A percentile compares a stretch with the other conserved stretches of the same genome.
Evolutionary conservation across 1,140 invertebrate genomes (phyloP).

Genomic region (Parasteatoda tepidariorum): DNA sequence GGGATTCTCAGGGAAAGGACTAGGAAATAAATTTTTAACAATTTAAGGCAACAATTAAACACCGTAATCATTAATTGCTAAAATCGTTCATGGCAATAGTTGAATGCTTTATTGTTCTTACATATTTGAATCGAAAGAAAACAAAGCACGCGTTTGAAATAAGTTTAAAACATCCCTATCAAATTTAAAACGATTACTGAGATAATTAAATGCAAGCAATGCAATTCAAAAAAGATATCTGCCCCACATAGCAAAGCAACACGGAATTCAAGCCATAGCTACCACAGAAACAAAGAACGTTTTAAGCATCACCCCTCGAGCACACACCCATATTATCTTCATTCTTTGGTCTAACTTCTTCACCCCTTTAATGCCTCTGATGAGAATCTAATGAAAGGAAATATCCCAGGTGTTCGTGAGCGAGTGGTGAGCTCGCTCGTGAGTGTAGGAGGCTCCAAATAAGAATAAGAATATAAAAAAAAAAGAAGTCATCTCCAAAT

Average conservation of each 20-base stretch:
- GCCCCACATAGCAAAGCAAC: background rate
- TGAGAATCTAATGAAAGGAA: slow-evolving; percentile 56
- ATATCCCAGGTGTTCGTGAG: slow-evolving; percentile 41
- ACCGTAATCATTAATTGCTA: too few relatives aligned
- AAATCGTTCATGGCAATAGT: too few relatives aligned
- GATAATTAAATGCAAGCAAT: too few relatives aligned
- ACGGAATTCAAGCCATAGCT: background rate
- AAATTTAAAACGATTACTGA: too few relatives aligned
- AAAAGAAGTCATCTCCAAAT: slow-evolving; percentile 19
- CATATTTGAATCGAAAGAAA: too few relatives aligned
- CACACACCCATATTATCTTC: background rate
- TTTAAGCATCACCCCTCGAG: slow-evolving; percentile 4
- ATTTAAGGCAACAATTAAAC: too few relatives aligned
- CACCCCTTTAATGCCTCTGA: slow-evolving; percentile 34
- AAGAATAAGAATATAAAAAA: background rate
- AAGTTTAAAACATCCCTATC: too few relatives aligned
- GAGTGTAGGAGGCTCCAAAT: slow-evolving; percentile 46
- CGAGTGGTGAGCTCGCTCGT: background rate
- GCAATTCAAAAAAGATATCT: too few relatives aligned
- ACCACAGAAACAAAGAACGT: background rate
- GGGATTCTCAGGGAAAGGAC: too few relatives aligned
- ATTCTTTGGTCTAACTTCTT: background rate
- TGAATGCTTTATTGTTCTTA: too few relatives aligned
- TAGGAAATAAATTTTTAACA: too few relatives aligned
- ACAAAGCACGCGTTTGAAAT: too few relatives aligned